Conservation (phyloP, 2,113 vertebrate species). For the Choloepus hoffmanni region DNA sequence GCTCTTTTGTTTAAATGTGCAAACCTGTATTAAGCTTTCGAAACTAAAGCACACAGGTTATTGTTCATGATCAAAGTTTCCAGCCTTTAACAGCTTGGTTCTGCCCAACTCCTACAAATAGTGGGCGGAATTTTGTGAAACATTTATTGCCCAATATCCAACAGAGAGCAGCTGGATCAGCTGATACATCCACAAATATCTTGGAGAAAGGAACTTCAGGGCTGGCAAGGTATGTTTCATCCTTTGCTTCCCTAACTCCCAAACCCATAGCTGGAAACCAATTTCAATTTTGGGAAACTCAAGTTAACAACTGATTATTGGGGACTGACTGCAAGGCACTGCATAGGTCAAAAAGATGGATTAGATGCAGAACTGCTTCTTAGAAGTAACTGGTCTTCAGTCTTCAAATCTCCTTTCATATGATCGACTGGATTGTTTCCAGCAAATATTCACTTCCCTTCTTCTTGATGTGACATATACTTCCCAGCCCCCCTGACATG, state of each 20-base stretch:
- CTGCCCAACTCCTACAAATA: background rate
- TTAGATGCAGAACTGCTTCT: background rate
- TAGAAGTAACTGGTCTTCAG: background rate
- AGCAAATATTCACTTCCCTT: background rate
- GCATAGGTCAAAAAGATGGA: background rate
- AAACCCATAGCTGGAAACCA: background rate
- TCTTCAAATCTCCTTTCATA: background rate
- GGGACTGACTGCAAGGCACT: background rate
- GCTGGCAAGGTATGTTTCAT: background rate
- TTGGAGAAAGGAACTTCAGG: background rate
- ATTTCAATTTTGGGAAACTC: background rate
- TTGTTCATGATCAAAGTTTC: background rate
- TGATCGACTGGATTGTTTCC: background rate
- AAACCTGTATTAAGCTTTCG: conserved; percentile 37
- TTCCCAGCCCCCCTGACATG: background rate
- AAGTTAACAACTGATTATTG: background rate
- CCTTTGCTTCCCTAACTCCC: background rate
- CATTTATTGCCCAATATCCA: background rate
- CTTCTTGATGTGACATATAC: background rate
- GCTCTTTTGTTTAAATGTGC: background rate
- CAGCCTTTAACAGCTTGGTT: background rate
- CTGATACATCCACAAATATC: background rate
- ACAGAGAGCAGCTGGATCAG: background rate
- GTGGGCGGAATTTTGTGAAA: background rate
- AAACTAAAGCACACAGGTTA: background rate